These are phyloP conservation scores for Cyanistes caeruleus DNA, from an alignment of 2,113 vertebrate species.

Conservation along the genomic window DNA sequence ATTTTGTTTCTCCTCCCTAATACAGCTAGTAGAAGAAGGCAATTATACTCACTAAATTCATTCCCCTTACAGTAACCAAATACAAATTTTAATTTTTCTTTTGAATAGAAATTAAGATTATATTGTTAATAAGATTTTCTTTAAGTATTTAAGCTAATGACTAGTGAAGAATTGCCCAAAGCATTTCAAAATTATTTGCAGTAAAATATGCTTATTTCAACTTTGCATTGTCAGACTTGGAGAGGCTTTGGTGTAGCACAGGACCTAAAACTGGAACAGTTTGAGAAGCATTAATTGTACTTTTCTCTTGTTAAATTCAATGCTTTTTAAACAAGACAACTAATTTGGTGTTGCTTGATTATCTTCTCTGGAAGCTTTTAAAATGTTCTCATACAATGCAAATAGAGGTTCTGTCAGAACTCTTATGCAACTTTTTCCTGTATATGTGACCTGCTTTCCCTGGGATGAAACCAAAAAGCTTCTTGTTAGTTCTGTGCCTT, in stretches of 20 bases:
- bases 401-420: background rate
- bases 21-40: background rate
- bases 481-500: background rate
- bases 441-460: background rate
- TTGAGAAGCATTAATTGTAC: background rate
- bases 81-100: background rate
- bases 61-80: background rate
- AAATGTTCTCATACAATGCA: background rate
- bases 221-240: background rate
- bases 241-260: background rate
- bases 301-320: background rate
- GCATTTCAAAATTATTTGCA: background rate
- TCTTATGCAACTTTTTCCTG: background rate
- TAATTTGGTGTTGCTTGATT: background rate
- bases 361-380: background rate
- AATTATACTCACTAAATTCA: background rate
- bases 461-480: background rate
- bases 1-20: background rate
- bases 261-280: background rate
- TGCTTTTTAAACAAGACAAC: background rate
- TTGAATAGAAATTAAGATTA: background rate
- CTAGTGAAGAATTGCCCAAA: background rate
- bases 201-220: background rate
- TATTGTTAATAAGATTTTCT: background rate
- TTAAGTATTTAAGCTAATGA: background rate